Evolutionary conservation across 2,797 vertebrate genomes (phyloP).

Genomic region (Erethizon dorsatum): DNA sequence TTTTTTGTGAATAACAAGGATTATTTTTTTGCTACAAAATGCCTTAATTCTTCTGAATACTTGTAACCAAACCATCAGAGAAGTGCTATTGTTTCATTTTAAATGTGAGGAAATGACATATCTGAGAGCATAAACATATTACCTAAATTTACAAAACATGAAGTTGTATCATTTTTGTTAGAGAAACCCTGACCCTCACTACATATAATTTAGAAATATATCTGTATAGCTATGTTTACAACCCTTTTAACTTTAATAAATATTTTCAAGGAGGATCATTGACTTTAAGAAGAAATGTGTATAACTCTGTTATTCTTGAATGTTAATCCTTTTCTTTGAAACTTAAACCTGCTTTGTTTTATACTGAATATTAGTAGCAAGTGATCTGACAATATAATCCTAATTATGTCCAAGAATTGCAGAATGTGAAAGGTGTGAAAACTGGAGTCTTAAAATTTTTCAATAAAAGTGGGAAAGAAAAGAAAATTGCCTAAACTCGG

Average conservation of each 20-base stretch:
- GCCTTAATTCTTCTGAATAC: not conserved
- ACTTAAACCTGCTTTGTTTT: constrained; percentile 74
- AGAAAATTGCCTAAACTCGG: not conserved
- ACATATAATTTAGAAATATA: constrained; percentile 30
- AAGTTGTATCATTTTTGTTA: constrained; percentile 4
- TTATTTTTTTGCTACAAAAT: not conserved
- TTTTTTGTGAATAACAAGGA: not conserved
- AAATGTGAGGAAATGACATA: not conserved
- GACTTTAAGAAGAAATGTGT: constrained; percentile 28
- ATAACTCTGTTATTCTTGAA: constrained; percentile 44
- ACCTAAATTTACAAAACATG: not conserved
- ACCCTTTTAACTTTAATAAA: constrained; percentile 16
- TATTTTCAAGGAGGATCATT: constrained; percentile 15
- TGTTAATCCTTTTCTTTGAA: constrained; percentile 48
- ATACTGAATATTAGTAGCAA: constrained; percentile 63
- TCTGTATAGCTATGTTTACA: not conserved
- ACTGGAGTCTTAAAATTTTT: constrained; percentile 41
- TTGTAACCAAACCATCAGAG: not conserved
- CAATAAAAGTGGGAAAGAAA: not conserved
- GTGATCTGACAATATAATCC: constrained; percentile 61
- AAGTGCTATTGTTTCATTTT: not conserved
- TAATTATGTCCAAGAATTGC: constrained; percentile 23
- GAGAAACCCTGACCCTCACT: not conserved
- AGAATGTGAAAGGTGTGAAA: constrained; percentile 33
- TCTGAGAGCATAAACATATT: constrained; percentile 4